Percentiles rank a stretch among this genome's conserved stretches.
Evolutionary conservation across 1,140 invertebrate genomes (phyloP).

Genomic region (Parapsyche elsis): DNA sequence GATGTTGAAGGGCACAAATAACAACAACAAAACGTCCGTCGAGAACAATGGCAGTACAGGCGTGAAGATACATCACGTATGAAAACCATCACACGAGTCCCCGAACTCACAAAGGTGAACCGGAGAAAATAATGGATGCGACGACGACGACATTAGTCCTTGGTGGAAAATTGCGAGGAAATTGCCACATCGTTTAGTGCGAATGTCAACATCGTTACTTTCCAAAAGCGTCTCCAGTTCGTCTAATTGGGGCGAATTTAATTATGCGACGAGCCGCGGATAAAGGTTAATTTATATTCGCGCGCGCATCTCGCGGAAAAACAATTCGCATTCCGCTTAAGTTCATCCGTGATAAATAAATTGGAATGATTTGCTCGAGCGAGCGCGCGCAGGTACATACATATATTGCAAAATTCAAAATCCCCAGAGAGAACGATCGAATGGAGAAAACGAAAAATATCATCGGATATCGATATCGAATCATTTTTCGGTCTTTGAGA

Average conservation of each 20-base stretch:
- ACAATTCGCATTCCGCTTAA: background rate
- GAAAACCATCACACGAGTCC: too few species aligned
- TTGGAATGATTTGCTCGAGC: too few species aligned
- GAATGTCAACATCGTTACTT: background rate
- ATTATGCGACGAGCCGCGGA: background rate
- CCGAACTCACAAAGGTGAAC: too few species aligned
- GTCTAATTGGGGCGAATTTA: conserved; percentile 1
- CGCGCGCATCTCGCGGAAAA: background rate
- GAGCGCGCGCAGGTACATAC: too few species aligned
- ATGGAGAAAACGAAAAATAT: background rate
- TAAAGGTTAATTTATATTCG: background rate
- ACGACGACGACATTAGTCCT: too few species aligned
- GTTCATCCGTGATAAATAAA: background rate
- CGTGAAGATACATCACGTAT: too few species aligned
- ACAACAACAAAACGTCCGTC: too few species aligned
- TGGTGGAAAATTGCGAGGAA: background rate
- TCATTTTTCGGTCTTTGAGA: background rate
- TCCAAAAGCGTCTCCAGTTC: background rate
- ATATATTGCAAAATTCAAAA: too few species aligned
- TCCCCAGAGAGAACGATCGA: background rate
- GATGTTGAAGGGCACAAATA: too few species aligned
- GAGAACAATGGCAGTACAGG: too few species aligned
- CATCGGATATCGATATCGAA: background rate
- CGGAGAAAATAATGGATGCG: too few species aligned
- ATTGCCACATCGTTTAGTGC: background rate